Evolutionary conservation across 1,140 invertebrate species (phyloP).

Genomic region (Cotesia chilonis): DNA sequence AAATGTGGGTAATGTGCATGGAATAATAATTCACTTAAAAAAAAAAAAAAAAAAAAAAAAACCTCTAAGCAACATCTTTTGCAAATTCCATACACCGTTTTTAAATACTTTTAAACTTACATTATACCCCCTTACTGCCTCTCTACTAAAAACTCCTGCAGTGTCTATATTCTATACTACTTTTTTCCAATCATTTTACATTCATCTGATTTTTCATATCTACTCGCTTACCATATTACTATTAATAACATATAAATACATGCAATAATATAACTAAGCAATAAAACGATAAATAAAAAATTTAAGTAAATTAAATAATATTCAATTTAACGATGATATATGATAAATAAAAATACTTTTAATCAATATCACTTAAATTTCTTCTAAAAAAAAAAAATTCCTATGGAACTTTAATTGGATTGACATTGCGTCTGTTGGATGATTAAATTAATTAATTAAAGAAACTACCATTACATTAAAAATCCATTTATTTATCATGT

Average conservation of each 20-base stretch:
- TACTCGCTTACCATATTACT: slow-evolving; percentile 22
- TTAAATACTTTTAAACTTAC: slow-evolving; percentile 20
- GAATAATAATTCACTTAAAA: not conserved
- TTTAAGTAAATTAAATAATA: slow-evolving; percentile 2
- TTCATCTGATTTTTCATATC: slow-evolving; percentile 5
- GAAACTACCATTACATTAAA: not conserved
- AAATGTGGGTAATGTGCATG: slow-evolving; percentile 28
- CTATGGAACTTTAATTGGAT: too few relatives aligned
- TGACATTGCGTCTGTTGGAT: too few relatives aligned
- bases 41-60: not conserved
- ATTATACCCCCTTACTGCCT: slow-evolving; percentile 14
- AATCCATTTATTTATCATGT: slow-evolving; percentile 30
- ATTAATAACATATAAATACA: slow-evolving; percentile 25
- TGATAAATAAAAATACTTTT: slow-evolving; percentile 16
- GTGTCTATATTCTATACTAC: slow-evolving; percentile 9
- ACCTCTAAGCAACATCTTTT: slow-evolving; percentile 19
- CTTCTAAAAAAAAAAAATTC: too few relatives aligned
- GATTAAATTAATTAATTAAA: too few relatives aligned
- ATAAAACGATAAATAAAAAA: slow-evolving; percentile 14
- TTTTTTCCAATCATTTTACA: slow-evolving; percentile 10
- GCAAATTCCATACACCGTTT: slow-evolving; percentile 14
- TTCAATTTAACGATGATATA: slow-evolving; percentile 6
- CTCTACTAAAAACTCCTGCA: slow-evolving; percentile 14
- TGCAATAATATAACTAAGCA: slow-evolving; percentile 23
- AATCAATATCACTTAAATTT: too few relatives aligned